phyloP scores from a whole-genome alignment of 2,888 invertebrate genomes.

The Cryptus armator region DNA sequence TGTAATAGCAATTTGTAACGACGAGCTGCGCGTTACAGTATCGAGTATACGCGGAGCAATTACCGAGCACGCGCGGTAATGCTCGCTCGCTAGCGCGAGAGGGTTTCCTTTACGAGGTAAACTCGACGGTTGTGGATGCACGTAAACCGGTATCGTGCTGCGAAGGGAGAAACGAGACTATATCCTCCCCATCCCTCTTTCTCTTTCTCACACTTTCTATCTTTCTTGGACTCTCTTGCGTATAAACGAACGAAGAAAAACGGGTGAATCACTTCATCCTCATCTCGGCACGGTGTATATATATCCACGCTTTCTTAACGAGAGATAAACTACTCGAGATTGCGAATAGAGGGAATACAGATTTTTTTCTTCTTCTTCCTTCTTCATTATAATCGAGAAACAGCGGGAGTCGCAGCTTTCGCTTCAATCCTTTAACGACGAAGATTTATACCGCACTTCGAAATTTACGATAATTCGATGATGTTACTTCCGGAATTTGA shows the following conservation, averaged over 20 bases:
- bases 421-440: conserved; percentile 2
- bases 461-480: neutral
- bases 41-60: conserved; percentile 57
- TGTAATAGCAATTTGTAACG: conserved; percentile 59
- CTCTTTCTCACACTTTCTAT: conserved; percentile 11
- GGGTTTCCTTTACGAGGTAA: conserved; percentile 60
- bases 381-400: conserved; percentile 16
- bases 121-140: conserved; percentile 49
- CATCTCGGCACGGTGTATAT: conserved; percentile 31
- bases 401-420: conserved; percentile 7
- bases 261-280: conserved; percentile 48
- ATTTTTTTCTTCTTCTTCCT: conserved; percentile 4
- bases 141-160: conserved; percentile 55
- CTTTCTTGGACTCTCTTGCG: conserved; percentile 16
- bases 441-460: neutral
- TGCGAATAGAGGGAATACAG: conserved; percentile 25
- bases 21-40: conserved; percentile 52
- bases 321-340: conserved; percentile 43
- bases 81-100: conserved; percentile 25
- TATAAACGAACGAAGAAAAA: conserved; percentile 48
- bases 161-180: conserved; percentile 41
- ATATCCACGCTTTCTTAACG: conserved; percentile 35
- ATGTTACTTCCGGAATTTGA: neutral
- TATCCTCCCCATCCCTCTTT: conserved; percentile 16
- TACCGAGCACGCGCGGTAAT: conserved; percentile 61